Percentiles rank a stretch among this genome's conserved stretches.
Evolutionary conservation across 2,113 vertebrate species (phyloP).

Genomic region (Oreochromis spilurus): DNA sequence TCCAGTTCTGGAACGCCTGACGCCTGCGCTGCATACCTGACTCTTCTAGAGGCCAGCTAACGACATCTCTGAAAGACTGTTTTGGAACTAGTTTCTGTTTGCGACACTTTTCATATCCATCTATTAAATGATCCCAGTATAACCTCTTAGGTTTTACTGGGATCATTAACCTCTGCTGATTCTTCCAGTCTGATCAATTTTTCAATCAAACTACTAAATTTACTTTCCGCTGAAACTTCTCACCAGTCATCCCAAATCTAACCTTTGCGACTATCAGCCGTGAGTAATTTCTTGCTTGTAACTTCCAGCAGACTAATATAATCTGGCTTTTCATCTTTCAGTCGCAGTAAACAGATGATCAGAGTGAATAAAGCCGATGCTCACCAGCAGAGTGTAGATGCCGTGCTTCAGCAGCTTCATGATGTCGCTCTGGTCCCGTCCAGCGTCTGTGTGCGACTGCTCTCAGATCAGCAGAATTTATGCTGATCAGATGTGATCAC

Average conservation of each 20-base stretch:
- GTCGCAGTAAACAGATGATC: not conserved
- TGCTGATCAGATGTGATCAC: not conserved
- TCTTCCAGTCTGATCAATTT: not conserved
- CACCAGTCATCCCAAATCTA: not conserved
- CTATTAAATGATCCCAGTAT: not conserved
- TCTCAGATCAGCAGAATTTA: not conserved
- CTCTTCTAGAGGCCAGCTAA: not conserved
- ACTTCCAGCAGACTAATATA: not conserved
- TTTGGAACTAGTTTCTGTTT: not conserved
- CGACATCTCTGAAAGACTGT: not conserved
- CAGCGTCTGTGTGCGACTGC: not conserved
- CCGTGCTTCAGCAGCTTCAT: slow-evolving; percentile 9
- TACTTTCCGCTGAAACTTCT: not conserved
- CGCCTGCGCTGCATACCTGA: not conserved
- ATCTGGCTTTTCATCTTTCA: not conserved
- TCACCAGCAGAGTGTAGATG: slow-evolving; percentile 36
- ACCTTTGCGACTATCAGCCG: rapidly evolving
- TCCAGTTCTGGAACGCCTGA: not conserved
- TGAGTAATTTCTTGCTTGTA: not conserved
- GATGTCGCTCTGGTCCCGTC: not conserved
- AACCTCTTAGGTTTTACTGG: not conserved
- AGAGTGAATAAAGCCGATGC: not conserved
- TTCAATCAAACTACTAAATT: not conserved
- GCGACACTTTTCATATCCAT: not conserved
- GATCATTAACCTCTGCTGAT: not conserved